Conservation (phyloP, 2,888 invertebrate genomes). For the Leptogaster cylindrica region DNA sequence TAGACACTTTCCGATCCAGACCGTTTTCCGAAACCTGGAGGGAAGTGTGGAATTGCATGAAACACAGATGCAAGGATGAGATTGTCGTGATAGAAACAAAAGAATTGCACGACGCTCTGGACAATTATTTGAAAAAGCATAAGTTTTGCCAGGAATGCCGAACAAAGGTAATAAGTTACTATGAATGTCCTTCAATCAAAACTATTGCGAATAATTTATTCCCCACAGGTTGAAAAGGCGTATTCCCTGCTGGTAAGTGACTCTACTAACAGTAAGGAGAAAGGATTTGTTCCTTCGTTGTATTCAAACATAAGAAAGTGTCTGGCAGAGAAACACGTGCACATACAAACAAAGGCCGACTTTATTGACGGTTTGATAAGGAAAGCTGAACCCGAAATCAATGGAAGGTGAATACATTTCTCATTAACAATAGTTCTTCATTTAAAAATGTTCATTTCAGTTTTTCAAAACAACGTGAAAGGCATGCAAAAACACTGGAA, state of each 20-base stretch:
- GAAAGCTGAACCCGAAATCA: conserved; percentile 88
- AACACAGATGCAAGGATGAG: conserved; percentile 78
- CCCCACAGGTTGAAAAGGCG: conserved; percentile 70
- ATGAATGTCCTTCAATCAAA: no score
- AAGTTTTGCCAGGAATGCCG: conserved; percentile 94
- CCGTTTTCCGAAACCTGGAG: conserved; percentile 78
- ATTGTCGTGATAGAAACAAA: conserved; percentile 87
- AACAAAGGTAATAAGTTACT: conserved; percentile 81
- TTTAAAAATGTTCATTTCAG: conserved; percentile 48
- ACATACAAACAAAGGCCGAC: conserved; percentile 85
- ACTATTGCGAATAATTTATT: not conserved
- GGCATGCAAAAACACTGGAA: conserved; percentile 96
- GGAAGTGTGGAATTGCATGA: conserved; percentile 86
- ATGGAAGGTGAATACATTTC: conserved; percentile 70
- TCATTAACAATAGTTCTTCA: not conserved
- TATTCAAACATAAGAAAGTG: conserved; percentile 89
- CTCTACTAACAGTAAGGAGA: conserved; percentile 82
- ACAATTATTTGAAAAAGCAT: conserved; percentile 90
- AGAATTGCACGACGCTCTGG: conserved; percentile 82
- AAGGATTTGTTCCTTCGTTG: conserved; percentile 85
- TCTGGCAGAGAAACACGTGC: conserved; percentile 84
- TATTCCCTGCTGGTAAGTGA: conserved; percentile 87
- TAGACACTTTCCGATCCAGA: conserved; percentile 83
- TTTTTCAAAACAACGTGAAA: conserved; percentile 75
- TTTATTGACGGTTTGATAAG: conserved; percentile 87